Conservation (phyloP, 2,888 invertebrate genomes). For the Ferrisia virgata region DNA sequence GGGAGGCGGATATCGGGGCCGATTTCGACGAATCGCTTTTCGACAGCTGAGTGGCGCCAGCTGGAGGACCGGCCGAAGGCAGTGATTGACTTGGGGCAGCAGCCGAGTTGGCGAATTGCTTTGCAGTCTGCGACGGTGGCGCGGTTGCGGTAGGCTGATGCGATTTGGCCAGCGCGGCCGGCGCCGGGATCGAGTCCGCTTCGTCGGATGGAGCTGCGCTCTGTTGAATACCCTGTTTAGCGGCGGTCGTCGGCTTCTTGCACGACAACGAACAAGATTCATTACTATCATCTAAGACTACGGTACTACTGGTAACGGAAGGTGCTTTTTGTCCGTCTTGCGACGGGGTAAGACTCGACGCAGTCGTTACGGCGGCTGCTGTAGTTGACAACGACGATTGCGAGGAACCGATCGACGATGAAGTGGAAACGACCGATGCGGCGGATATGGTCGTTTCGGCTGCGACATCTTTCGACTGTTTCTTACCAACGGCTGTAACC, state of each 20-base stretch:
- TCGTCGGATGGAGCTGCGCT: neutral
- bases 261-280: neutral
- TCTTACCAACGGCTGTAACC: neutral
- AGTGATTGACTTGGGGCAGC: slow-evolving; percentile 21
- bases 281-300: slow-evolving; percentile 32
- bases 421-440: neutral
- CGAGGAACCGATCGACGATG: neutral
- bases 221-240: slow-evolving; percentile 32
- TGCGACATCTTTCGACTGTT: neutral
- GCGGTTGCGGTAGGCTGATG: too few species aligned
- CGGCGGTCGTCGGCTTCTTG: neutral
- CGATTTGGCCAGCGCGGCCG: too few species aligned
- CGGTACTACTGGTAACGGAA: slow-evolving; percentile 29
- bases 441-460: neutral
- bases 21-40: too few species aligned
- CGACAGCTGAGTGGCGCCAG: neutral
- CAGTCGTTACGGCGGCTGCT: neutral
- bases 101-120: neutral
- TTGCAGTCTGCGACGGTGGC: neutral
- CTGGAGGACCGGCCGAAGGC: neutral
- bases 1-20: too few species aligned
- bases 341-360: slow-evolving; percentile 22
- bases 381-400: neutral
- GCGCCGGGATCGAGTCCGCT: neutral
- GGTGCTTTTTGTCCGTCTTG: slow-evolving; percentile 25